A percentile compares a stretch with the other conserved stretches of the same genome.
These are phyloP conservation scores for Zaprionus taronus DNA, from an alignment of 1,140 invertebrate species.

Conservation along the genomic window DNA sequence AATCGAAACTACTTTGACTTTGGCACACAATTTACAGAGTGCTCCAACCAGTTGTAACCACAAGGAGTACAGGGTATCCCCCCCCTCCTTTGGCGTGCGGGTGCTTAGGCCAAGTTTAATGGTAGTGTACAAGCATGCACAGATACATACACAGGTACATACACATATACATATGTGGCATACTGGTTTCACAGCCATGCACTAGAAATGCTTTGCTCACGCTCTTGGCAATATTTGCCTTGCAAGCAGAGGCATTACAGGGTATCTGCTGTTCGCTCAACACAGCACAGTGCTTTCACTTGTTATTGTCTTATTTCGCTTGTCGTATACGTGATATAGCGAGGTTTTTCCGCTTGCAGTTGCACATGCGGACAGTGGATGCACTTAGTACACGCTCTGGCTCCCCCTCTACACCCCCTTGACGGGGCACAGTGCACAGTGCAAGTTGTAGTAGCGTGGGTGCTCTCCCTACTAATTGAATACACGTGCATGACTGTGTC, in stretches of 20 bases:
- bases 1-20: slow-evolving; percentile 62
- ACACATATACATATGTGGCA: neutral
- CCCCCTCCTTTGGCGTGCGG: neutral
- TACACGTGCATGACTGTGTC: slow-evolving; percentile 4
- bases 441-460: neutral
- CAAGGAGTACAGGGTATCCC: neutral
- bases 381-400: neutral
- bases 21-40: slow-evolving; percentile 48
- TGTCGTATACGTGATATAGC: slow-evolving; percentile 66
- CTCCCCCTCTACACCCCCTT: neutral
- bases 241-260: neutral
- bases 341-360: slow-evolving; percentile 17
- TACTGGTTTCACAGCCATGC: slow-evolving; percentile 26
- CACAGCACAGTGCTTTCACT: neutral
- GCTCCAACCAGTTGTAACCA: slow-evolving; percentile 27
- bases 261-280: slow-evolving; percentile 1
- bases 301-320: neutral
- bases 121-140: slow-evolving; percentile 36
- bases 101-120: slow-evolving; percentile 68
- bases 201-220: neutral
- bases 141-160: no score
- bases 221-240: no score
- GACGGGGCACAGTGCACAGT: neutral
- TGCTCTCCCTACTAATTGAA: slow-evolving; percentile 7
- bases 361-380: slow-evolving; percentile 30